Conservation (phyloP, 2,888 invertebrate genomes). For the Pherbina coryleti region DNA sequence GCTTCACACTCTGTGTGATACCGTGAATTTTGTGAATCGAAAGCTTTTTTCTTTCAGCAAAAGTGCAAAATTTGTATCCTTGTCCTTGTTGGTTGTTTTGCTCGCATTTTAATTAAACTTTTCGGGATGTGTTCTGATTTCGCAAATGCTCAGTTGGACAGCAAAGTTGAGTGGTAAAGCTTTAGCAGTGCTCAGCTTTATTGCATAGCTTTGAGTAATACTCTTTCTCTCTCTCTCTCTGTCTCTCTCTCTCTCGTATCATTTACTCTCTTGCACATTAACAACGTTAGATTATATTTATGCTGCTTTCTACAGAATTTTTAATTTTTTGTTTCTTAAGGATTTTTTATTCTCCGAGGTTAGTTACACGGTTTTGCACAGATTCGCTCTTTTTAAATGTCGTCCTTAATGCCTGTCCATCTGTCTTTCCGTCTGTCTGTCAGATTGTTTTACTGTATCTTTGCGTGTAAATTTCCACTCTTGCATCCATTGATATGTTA, state of each 20-base stretch:
- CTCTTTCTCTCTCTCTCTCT: too few species aligned
- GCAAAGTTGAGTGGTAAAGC: too few species aligned
- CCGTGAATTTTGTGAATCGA: slow-evolving; percentile 32
- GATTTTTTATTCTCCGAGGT: neutral
- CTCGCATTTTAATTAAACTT: slow-evolving; percentile 19
- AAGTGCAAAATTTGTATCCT: slow-evolving; percentile 10
- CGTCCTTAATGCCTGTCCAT: neutral
- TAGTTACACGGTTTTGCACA: neutral
- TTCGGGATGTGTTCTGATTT: slow-evolving; percentile 5
- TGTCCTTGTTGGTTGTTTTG: slow-evolving; percentile 19
- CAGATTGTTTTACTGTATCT: neutral
- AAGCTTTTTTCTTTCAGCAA: slow-evolving; percentile 31
- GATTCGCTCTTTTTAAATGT: neutral
- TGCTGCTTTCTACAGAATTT: neutral
- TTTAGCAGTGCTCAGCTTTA: too few species aligned
- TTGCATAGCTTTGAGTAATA: too few species aligned
- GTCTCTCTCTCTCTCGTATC: too few species aligned
- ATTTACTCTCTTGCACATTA: too few species aligned
- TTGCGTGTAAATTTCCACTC: neutral
- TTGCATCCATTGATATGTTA: neutral
- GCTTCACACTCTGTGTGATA: neutral
- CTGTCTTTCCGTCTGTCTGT: neutral
- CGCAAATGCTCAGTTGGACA: too few species aligned
- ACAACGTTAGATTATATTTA: too few species aligned
- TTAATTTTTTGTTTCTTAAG: neutral